Evolutionary conservation across 2,113 vertebrate genomes (phyloP), one percentile per base, ranked within the genome.

Genomic region (Anseranas semipalmata): DNA sequence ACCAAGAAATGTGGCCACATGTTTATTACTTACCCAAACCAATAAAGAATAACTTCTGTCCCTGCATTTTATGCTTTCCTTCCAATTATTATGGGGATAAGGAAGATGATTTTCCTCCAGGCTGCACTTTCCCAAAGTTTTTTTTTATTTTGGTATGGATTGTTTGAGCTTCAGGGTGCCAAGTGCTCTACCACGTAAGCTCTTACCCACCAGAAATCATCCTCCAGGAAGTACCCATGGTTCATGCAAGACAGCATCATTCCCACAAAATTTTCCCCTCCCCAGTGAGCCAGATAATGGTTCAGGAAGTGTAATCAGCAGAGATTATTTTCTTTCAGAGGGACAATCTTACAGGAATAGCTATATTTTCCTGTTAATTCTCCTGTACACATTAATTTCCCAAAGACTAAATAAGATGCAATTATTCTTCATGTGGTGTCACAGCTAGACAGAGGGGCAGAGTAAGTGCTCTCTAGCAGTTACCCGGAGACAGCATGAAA

Each of bases 191-290:
- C 15, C 24, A 27, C 9, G 0, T 24, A 56, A 87, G 24, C 41
- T 62, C 15, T 45, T 3, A 0, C 12, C 13, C n/a, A 35, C 18
- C n/a, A 58, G 70, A 37, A n/a, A 16, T 15, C 25, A 55, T 5
- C 22, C n/a, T n/a, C 52, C 1, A 3, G 50, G 45, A 55, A 50
- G 32, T 5, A 17, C 63, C 45, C 32, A 5, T 0, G 1, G 35
- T 43, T 50, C 27, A 11, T 16, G 27, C 4, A 39, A 66, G 85
- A 48, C 37, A n/a, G 48, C 0, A 8, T 10, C 28, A 27, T 39
- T 58, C 48, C 41, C 35, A 56, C 13, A 8, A n/a, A 63, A 45
- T 0, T 5, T 70, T 39, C 7, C 14, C 15, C 8, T 53, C 7
- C 8, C 39, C 15, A 12, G 14, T 32, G 17, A 66, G 41, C 33